phyloP scores from a whole-genome alignment of 2,888 invertebrate species.

The Leptarthrus brevirostris region DNA sequence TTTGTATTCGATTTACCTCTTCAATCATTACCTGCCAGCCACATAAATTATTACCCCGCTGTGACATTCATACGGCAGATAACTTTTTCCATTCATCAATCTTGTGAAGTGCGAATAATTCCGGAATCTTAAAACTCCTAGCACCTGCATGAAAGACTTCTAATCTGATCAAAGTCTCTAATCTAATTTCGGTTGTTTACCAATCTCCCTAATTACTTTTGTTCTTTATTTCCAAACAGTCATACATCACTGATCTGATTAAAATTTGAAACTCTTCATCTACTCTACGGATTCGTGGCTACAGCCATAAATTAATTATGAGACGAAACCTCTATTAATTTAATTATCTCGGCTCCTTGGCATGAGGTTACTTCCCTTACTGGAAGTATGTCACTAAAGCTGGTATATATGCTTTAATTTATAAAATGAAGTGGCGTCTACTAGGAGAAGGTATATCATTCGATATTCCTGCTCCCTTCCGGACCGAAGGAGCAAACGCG shows the following conservation, averaged over 20 bases:
- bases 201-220: slow-evolving; percentile 51
- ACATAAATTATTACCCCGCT: slow-evolving; percentile 40
- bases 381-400: neutral
- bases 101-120: slow-evolving; percentile 38
- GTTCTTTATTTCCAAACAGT: slow-evolving; percentile 41
- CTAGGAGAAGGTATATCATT: neutral
- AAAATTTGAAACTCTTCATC: slow-evolving; percentile 46
- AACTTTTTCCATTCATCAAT: slow-evolving; percentile 47
- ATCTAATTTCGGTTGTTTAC: slow-evolving; percentile 50
- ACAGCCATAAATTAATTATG: slow-evolving; percentile 41
- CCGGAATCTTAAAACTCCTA: neutral
- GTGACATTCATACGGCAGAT: slow-evolving; percentile 41
- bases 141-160: slow-evolving; percentile 64
- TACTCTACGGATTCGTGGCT: neutral
- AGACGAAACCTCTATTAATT: slow-evolving; percentile 35
- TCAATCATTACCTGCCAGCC: slow-evolving; percentile 45
- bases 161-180: slow-evolving; percentile 50
- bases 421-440: slow-evolving; percentile 19
- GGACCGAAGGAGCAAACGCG: neutral
- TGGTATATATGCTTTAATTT: slow-evolving; percentile 4
- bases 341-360: slow-evolving; percentile 30
- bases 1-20: slow-evolving; percentile 34
- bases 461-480: neutral
- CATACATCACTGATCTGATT: slow-evolving; percentile 51
- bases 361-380: neutral